A percentile compares a stretch with the other conserved stretches of the same genome.
Evolutionary conservation across 2,888 invertebrate species (phyloP).

Genomic region (Nysson spinosus): DNA sequence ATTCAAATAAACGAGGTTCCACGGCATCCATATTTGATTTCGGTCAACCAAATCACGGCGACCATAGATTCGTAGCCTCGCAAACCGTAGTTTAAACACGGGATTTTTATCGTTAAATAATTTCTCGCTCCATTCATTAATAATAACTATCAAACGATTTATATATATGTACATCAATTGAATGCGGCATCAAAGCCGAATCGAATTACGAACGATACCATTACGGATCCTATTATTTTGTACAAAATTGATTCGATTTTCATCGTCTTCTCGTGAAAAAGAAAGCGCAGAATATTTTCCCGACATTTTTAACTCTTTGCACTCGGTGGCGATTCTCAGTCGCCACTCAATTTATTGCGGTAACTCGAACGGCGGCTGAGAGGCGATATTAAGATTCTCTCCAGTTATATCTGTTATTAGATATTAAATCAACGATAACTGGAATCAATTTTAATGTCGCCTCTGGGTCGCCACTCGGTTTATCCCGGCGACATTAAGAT

Average conservation of each 20-base stretch:
- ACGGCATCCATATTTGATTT: slow-evolving; percentile 23
- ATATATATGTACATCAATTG: slow-evolving; percentile 70
- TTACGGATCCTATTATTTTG: slow-evolving; percentile 44
- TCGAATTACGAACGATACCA: slow-evolving; percentile 38
- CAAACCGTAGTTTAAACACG: slow-evolving; percentile 27
- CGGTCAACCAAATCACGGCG: slow-evolving; percentile 23
- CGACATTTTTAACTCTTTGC: too few relatives aligned
- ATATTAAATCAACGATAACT: too few relatives aligned
- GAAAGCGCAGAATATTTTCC: slow-evolving; percentile 49
- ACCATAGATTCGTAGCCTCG: slow-evolving; percentile 16
- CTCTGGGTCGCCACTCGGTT: too few relatives aligned
- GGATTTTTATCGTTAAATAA: slow-evolving; percentile 63
- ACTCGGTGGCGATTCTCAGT: too few relatives aligned
- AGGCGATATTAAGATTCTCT: too few relatives aligned
- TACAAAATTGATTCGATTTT: slow-evolving; percentile 56
- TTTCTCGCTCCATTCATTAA: slow-evolving; percentile 57
- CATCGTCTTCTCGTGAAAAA: too few relatives aligned
- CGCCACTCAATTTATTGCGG: too few relatives aligned
- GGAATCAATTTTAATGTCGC: too few relatives aligned
- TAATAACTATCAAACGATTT: slow-evolving; percentile 70
- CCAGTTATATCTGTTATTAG: too few relatives aligned
- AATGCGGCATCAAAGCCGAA: slow-evolving; percentile 51
- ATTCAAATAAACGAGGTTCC: too few relatives aligned
- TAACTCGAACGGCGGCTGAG: too few relatives aligned
- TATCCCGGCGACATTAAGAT: too few relatives aligned